Conservation (phyloP, 1,140 invertebrate genomes). For the Metopolophium dirhodum region DNA sequence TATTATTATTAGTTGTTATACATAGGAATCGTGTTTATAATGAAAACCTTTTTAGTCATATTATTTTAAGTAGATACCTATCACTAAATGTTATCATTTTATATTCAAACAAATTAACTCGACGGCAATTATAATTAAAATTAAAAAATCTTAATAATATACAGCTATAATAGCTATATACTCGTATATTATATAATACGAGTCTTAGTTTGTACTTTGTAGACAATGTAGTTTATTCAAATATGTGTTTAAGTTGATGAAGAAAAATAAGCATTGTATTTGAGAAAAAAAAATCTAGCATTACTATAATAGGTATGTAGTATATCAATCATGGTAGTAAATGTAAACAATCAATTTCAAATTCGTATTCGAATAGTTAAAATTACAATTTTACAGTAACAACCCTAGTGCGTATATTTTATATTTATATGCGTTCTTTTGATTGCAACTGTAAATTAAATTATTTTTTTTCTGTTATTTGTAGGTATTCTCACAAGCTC, state of each 20-base stretch:
- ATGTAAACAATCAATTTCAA: neutral
- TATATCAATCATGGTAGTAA: no score
- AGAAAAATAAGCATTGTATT: neutral
- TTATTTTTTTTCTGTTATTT: neutral
- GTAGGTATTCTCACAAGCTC: slow-evolving; percentile 29
- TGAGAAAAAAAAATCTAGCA: neutral
- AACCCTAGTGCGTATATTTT: neutral
- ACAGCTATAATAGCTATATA: no score
- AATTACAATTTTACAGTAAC: neutral
- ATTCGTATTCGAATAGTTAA: neutral
- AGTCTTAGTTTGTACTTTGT: neutral
- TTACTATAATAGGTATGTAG: neutral
- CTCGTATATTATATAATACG: neutral
- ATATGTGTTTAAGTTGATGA: neutral
- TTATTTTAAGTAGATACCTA: neutral
- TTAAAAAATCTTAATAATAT: neutral
- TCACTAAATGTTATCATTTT: neutral
- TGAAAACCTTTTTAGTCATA: neutral
- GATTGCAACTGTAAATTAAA: neutral
- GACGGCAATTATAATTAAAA: neutral
- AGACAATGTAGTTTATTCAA: neutral
- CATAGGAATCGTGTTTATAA: neutral
- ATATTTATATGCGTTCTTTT: neutral
- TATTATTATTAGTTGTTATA: neutral
- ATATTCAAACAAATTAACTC: neutral